phyloP scores from a whole-genome alignment of 1,140 invertebrate genomes.

The Solenopsis invicta region DNA sequence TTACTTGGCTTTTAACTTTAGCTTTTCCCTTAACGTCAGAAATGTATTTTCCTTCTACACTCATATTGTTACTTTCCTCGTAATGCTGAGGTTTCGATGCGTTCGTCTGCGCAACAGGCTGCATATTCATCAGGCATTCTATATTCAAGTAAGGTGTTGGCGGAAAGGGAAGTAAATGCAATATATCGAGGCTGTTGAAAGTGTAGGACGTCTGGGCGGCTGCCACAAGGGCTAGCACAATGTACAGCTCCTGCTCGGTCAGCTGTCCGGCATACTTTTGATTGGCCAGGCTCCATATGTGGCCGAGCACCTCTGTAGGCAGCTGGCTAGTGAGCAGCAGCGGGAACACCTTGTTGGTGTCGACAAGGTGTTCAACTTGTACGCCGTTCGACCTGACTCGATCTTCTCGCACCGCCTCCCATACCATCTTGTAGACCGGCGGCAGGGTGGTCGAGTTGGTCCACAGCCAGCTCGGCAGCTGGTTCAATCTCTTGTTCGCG shows the following conservation, averaged over 20 bases:
- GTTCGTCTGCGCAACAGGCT: slow-evolving; percentile 51
- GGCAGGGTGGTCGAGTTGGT: slow-evolving; percentile 85
- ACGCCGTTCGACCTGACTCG: slow-evolving; percentile 72
- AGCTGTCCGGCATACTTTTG: slow-evolving; percentile 88
- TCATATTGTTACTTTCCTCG: slow-evolving; percentile 15
- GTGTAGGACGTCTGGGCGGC: slow-evolving; percentile 89
- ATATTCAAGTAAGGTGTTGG: slow-evolving; percentile 87
- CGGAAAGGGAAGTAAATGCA: slow-evolving; percentile 87
- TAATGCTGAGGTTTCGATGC: slow-evolving; percentile 46
- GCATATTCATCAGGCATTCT: slow-evolving; percentile 72
- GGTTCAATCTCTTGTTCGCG: slow-evolving; percentile 80
- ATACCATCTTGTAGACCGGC: slow-evolving; percentile 86
- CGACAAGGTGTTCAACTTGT: slow-evolving; percentile 84
- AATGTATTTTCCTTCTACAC: slow-evolving; percentile 46
- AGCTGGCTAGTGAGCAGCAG: slow-evolving; percentile 89
- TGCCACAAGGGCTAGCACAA: slow-evolving; percentile 89
- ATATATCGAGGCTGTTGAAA: slow-evolving; percentile 86
- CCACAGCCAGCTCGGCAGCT: slow-evolving; percentile 86
- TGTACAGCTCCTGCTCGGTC: slow-evolving; percentile 89
- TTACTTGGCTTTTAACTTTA: slow-evolving; percentile 43
- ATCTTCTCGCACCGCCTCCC: slow-evolving; percentile 85
- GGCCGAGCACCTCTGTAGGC: slow-evolving; percentile 88
- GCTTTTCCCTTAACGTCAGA: slow-evolving; percentile 54
- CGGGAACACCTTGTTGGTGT: slow-evolving; percentile 89
- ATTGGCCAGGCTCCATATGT: slow-evolving; percentile 90